Conservation (phyloP, 2,113 vertebrate species). For the Mormyrus iriodes region DNA sequence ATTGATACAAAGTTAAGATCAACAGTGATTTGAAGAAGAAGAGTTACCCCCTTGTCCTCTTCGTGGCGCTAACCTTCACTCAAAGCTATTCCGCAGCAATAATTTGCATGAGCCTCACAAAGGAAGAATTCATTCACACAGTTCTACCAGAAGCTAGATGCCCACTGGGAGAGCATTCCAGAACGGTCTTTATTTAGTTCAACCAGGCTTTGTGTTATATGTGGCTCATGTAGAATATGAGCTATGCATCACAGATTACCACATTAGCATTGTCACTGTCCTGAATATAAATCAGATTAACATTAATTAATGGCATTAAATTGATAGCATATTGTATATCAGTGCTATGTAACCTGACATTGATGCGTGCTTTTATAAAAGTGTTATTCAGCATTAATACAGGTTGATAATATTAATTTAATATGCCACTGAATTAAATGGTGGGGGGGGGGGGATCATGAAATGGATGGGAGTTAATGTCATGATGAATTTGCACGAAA, state of each 20-base stretch:
- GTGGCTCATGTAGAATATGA: neutral
- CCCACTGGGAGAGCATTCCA: neutral
- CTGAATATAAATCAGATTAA: too few relatives aligned
- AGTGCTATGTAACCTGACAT: neutral
- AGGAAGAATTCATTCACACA: neutral
- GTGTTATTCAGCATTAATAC: neutral
- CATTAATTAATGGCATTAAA: neutral
- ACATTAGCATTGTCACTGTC: neutral
- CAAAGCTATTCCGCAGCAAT: neutral
- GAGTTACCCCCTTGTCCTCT: neutral
- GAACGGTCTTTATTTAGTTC: constrained; percentile 1
- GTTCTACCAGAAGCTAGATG: neutral
- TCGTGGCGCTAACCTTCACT: neutral
- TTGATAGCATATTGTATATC: neutral
- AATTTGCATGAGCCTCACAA: constrained; percentile 1
- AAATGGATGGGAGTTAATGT: neutral
- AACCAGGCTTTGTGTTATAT: neutral
- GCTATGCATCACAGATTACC: neutral
- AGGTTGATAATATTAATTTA: neutral
- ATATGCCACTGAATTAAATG: neutral
- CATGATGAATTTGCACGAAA: neutral
- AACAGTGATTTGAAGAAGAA: neutral
- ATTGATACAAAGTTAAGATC: neutral
- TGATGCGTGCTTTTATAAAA: neutral
- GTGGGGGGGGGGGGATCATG: neutral